Conservation (phyloP, 2,113 vertebrate genomes). For the Platanista minor region DNA sequence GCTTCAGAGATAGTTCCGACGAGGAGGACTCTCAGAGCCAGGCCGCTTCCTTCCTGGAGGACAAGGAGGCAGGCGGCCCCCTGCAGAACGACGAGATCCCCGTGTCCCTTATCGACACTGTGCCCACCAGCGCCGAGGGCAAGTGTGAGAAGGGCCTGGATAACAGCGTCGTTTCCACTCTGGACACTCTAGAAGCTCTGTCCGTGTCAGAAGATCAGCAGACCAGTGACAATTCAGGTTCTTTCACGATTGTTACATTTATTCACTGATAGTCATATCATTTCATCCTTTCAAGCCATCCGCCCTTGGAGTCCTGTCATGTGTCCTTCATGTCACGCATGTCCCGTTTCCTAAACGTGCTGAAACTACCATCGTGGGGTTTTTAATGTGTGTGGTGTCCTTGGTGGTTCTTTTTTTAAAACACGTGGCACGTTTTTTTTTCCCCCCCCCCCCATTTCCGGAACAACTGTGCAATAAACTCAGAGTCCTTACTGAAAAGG, state of each 20-base stretch:
- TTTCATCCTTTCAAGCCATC: constrained; percentile 85
- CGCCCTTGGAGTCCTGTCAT: constrained; percentile 81
- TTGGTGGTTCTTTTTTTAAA: constrained; percentile 60
- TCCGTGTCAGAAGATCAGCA: constrained; percentile 96
- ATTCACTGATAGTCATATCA: constrained; percentile 90
- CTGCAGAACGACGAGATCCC: constrained; percentile 89
- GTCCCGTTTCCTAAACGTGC: constrained; percentile 74
- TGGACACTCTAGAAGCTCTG: constrained; percentile 94
- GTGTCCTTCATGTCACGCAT: constrained; percentile 70
- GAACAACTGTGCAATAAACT: constrained; percentile 81
- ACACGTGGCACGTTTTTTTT: background rate
- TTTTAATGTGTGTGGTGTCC: constrained; percentile 35
- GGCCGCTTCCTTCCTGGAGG: constrained; percentile 79
- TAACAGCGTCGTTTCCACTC: constrained; percentile 90
- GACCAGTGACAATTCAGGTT: constrained; percentile 98
- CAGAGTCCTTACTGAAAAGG: constrained; percentile 72
- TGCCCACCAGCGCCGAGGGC: constrained; percentile 88
- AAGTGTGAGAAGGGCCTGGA: constrained; percentile 89
- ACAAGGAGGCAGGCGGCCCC: constrained; percentile 76
- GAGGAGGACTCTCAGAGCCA: constrained; percentile 93
- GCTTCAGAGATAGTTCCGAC: constrained; percentile 98
- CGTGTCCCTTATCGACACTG: constrained; percentile 96
- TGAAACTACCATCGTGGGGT: constrained; percentile 64
- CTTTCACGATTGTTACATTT: constrained; percentile 98
- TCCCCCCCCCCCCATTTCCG: constrained; percentile 56